A percentile compares a stretch with the other conserved stretches of the same genome.
These are phyloP conservation scores for Campylorhamphus procurvoides DNA, from an alignment of 2,113 vertebrate species.

Conservation along the genomic window DNA sequence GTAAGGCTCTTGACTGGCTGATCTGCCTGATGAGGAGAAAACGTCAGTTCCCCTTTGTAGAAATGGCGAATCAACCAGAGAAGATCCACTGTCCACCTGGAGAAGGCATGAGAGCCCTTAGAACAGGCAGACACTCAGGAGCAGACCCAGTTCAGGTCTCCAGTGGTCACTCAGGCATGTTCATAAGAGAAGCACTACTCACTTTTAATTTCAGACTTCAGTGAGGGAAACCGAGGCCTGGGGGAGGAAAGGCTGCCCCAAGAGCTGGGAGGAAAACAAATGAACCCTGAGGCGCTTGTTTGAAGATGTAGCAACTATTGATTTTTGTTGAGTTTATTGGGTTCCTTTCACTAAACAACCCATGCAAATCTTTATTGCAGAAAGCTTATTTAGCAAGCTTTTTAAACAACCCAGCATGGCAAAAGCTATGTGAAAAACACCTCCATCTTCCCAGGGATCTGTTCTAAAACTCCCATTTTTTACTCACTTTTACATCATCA, in stretches of 20 bases:
- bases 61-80: not conserved
- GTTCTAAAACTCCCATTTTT: not conserved
- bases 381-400: not conserved
- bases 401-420: not conserved
- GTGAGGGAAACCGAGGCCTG: not conserved
- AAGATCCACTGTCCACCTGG: not conserved
- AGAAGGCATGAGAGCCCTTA: rapidly evolving
- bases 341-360: not conserved
- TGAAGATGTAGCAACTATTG: not conserved
- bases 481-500: not conserved
- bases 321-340: not conserved
- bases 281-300: not conserved
- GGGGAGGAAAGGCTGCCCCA: not conserved
- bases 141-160: not conserved
- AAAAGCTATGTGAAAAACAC: not conserved
- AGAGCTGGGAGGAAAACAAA: not conserved
- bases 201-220: not conserved
- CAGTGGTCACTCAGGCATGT: no score
- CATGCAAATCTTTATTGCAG: not conserved
- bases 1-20: not conserved
- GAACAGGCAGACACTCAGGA: not conserved
- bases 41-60: not conserved
- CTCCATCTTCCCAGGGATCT: not conserved
- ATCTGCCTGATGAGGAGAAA: not conserved
- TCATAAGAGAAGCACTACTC: not conserved